phyloP scores from a whole-genome alignment of 1,140 invertebrate species.

The Hyposmocoma kahamanoa region DNA sequence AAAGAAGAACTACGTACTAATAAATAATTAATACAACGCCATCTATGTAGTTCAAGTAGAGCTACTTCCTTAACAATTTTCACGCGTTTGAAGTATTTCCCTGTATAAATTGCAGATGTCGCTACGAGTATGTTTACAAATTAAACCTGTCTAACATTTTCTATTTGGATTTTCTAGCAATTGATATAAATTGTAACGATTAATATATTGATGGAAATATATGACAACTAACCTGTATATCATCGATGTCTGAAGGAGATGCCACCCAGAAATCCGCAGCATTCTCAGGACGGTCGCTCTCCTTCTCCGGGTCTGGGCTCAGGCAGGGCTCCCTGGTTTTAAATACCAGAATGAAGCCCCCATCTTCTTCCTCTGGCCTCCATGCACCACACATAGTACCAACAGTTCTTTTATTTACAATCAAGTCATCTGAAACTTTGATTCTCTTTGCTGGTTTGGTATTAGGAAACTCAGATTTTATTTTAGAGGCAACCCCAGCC shows the following conservation, averaged over 20 bases:
- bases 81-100: too few species aligned
- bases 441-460: slow-evolving; percentile 45
- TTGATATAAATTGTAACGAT: neutral
- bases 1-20: too few species aligned
- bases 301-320: slow-evolving; percentile 56
- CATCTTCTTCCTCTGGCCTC: slow-evolving; percentile 65
- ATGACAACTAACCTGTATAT: slow-evolving; percentile 42
- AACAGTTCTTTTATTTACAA: slow-evolving; percentile 44
- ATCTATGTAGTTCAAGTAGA: too few species aligned
- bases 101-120: too few species aligned
- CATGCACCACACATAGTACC: slow-evolving; percentile 70
- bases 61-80: too few species aligned
- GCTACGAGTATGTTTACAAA: too few species aligned
- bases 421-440: slow-evolving; percentile 28
- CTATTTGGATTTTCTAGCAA: too few species aligned
- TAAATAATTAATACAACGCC: too few species aligned
- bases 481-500: slow-evolving; percentile 25
- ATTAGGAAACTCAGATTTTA: slow-evolving; percentile 32
- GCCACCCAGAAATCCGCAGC: slow-evolving; percentile 67
- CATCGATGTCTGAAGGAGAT: slow-evolving; percentile 13
- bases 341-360: slow-evolving; percentile 63
- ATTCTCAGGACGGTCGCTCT: slow-evolving; percentile 60
- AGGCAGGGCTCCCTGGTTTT: slow-evolving; percentile 41
- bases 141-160: too few species aligned
- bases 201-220: neutral